A percentile compares a stretch with the other conserved stretches of the same genome.
Conservation (phyloP, 1,140 invertebrate genomes). For the Platorchestia sp. region DNA sequence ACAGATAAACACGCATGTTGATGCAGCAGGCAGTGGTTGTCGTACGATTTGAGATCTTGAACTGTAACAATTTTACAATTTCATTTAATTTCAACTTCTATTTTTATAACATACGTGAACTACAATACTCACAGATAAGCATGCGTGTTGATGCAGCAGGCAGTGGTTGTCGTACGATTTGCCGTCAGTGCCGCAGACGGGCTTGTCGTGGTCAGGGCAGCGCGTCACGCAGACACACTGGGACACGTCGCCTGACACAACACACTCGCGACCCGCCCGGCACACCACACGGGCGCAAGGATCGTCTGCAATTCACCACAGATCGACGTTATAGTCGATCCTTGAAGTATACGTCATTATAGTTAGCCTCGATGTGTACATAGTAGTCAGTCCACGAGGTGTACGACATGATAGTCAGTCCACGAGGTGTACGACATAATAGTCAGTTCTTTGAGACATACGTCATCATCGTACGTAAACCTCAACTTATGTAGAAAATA, state of each 20-base stretch:
- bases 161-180: conserved; percentile 88
- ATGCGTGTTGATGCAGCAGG: conserved; percentile 81
- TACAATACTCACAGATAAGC: conserved; percentile 69
- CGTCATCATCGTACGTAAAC: no score
- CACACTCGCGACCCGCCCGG: conserved; percentile 68
- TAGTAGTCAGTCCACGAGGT: no score
- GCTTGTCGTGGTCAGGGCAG: conserved; percentile 62
- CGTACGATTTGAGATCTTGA: conserved; percentile 83
- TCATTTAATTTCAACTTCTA: no score
- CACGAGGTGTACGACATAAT: no score
- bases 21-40: conserved; percentile 88
- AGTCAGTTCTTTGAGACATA: no score
- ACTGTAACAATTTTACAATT: no score
- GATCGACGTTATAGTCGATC: no score
- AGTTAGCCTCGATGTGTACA: no score
- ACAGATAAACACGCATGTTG: conserved; percentile 75
- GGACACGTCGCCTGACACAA: conserved; percentile 62
- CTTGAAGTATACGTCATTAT: no score
- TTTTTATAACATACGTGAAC: no score
- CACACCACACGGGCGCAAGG: conserved; percentile 67
- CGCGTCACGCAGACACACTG: conserved; percentile 66
- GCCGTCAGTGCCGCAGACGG: conserved; percentile 88
- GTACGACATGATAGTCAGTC: no score
- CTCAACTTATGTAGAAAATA: no score
- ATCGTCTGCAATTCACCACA: conserved; percentile 56